phyloP scores from a whole-genome alignment of 2,797 vertebrate species.

The Chelmon rostratus region DNA sequence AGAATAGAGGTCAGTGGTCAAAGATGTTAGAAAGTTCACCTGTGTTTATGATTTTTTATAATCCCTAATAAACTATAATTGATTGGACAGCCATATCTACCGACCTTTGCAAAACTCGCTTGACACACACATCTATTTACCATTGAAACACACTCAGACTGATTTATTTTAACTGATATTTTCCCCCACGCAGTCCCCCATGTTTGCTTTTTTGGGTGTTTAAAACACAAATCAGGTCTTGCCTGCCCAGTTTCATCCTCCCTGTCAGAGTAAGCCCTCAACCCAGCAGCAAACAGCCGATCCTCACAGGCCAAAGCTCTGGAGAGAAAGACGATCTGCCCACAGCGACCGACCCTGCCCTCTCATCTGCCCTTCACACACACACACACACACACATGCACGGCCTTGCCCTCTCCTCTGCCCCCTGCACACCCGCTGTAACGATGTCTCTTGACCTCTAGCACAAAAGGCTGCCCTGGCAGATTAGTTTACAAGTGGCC shows the following conservation, averaged over 20 bases:
- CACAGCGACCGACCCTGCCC: conserved; percentile 75
- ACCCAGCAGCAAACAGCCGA: conserved; percentile 52
- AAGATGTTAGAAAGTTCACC: not conserved
- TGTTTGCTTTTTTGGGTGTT: conserved; percentile 43
- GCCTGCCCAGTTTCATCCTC: conserved; percentile 35
- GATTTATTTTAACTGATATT: not conserved
- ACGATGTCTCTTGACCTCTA: conserved; percentile 87
- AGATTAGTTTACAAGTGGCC: conserved; percentile 86
- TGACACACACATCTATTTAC: not conserved
- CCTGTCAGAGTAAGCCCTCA: conserved; percentile 47
- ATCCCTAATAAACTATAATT: not conserved
- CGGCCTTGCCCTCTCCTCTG: conserved; percentile 73
- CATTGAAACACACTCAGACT: not conserved
- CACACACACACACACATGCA: conserved; percentile 53
- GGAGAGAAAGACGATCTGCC: conserved; percentile 85
- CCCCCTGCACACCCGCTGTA: conserved; percentile 79
- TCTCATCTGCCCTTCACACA: conserved; percentile 81
- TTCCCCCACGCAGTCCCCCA: not conserved
- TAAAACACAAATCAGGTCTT: conserved; percentile 38
- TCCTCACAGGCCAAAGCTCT: conserved; percentile 76
- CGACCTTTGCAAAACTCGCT: not conserved
- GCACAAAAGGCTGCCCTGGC: conserved; percentile 79
- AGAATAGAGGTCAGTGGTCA: not conserved
- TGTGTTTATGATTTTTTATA: not conserved
- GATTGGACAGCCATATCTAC: not conserved